phyloP scores from a whole-genome alignment of 2,888 invertebrate genomes.

The Conomelus anceps region DNA sequence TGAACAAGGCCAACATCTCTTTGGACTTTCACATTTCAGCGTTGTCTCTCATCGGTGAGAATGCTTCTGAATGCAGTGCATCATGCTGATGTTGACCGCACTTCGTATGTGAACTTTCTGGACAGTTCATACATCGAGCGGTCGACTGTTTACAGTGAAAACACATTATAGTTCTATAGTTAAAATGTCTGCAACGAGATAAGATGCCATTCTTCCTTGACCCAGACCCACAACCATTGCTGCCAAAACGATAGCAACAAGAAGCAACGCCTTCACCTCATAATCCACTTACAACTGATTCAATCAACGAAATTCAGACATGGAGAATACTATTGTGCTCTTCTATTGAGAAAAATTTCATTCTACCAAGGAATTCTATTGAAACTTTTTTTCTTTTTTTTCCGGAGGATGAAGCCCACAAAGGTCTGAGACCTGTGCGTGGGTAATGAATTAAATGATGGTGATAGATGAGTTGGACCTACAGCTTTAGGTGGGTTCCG shows the following conservation, averaged over 20 bases:
- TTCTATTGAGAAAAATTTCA: background rate
- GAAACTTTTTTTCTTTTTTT: too few relatives aligned
- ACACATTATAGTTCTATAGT: background rate
- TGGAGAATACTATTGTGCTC: background rate
- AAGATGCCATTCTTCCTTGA: background rate
- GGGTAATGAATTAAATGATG: too few relatives aligned
- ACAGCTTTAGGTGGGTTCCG: too few relatives aligned
- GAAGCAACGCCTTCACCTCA: background rate
- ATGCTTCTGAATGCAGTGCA: background rate
- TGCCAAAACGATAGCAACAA: background rate
- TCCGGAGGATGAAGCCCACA: too few relatives aligned
- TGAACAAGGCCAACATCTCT: background rate
- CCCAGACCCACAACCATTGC: background rate
- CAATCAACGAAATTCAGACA: background rate
- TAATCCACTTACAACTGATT: background rate
- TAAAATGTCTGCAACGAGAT: background rate
- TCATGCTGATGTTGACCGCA: background rate
- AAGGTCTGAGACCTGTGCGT: too few relatives aligned
- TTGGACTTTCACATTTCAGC: background rate
- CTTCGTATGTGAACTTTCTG: background rate
- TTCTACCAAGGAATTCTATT: too few relatives aligned
- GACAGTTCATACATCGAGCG: background rate
- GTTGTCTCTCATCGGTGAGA: background rate
- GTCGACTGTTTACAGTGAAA: background rate
- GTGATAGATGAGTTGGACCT: too few relatives aligned